Evolutionary conservation across 2,888 invertebrate species (phyloP), one percentile per base, ranked within the genome.

Genomic region (Abrostola triplasia): DNA sequence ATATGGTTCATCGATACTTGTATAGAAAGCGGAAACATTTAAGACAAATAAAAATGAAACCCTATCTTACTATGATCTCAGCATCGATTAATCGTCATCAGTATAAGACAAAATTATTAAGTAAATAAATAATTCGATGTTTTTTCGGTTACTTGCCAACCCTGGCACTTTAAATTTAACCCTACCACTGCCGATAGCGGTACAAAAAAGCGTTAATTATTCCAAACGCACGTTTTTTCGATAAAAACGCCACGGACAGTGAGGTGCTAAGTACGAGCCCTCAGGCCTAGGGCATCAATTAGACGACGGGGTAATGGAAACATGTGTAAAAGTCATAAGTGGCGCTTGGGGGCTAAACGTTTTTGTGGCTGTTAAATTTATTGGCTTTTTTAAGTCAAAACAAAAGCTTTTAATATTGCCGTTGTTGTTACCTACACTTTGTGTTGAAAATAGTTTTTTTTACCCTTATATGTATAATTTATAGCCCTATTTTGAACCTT

Each of bases 201-300:
- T 81, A 73, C 79, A 85, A 73, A 87, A 80, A 65, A 75, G 67
- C 79, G 80, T 79, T 77, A 85, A 84, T 81, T 76, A 78, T 82
- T 78, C 61, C 65, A 62, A 76, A 71, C 24, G 53, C 57, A 64
- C 24, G 63, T 80, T 80, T 83, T 81, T 79, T 70, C 40, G 36
- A 60, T 74, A 73, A 77, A 75, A 81, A 66, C 24, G 47, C 6
- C 70, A 51, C 47, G 59, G 57, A 63, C 73, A 79, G 83, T 83
- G 87, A 92, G 91, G 92, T 92, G 92, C 89, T 92, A 92, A 92
- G 88, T 85, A 83, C 81, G 76, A 70, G 75, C 85, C 90, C 86
- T 70, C 61, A 59, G 78, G 70, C 82, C 79, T 67, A 78, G 79
- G 79, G 85, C 87, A 87, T 84, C 89, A 90, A 91, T 91, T 91